A percentile compares a stretch with the other conserved stretches of the same genome.
These are phyloP conservation scores for Petrocephalus schoutedeni DNA, from an alignment of 2,797 vertebrate genomes.

Conservation along the genomic window DNA sequence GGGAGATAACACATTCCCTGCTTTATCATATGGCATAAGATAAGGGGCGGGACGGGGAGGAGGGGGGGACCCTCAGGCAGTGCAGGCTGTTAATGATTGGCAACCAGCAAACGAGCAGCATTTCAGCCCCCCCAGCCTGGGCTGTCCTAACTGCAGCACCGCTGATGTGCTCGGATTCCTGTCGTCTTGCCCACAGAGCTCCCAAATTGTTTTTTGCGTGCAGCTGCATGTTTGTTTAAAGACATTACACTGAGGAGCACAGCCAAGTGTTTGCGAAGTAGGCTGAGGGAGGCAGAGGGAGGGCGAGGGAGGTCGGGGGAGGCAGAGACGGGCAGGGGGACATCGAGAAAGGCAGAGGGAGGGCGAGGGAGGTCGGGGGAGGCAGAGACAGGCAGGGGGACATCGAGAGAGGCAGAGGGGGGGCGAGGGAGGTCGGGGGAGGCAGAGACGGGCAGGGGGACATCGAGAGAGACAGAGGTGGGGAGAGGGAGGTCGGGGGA, in stretches of 20 bases:
- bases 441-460: too few species aligned
- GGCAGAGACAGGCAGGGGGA: conserved; percentile 10
- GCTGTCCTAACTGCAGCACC: conserved; percentile 6
- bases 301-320: too few species aligned
- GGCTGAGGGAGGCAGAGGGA: background rate
- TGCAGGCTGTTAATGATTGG: background rate
- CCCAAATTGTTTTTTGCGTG: conserved; percentile 34
- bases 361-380: background rate
- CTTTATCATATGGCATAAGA: background rate
- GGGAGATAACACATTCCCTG: background rate
- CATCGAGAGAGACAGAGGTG: background rate
- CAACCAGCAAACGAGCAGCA: background rate
- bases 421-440: conserved; percentile 7
- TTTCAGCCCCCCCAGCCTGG: background rate
- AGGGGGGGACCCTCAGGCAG: background rate
- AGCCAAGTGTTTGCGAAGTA: conserved; percentile 34
- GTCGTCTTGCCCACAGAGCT: conserved; percentile 1
- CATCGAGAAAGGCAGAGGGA: conserved; percentile 16
- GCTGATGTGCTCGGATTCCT: conserved; percentile 6
- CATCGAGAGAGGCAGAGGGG: conserved; percentile 15
- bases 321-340: background rate
- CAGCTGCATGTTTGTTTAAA: conserved; percentile 43
- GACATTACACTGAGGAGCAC: conserved; percentile 35
- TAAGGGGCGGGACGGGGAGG: background rate
- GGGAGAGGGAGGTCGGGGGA: conserved; percentile 21